Evolutionary conservation across 2,888 invertebrate species (phyloP).

Genomic region (Deroplatys truncata): DNA sequence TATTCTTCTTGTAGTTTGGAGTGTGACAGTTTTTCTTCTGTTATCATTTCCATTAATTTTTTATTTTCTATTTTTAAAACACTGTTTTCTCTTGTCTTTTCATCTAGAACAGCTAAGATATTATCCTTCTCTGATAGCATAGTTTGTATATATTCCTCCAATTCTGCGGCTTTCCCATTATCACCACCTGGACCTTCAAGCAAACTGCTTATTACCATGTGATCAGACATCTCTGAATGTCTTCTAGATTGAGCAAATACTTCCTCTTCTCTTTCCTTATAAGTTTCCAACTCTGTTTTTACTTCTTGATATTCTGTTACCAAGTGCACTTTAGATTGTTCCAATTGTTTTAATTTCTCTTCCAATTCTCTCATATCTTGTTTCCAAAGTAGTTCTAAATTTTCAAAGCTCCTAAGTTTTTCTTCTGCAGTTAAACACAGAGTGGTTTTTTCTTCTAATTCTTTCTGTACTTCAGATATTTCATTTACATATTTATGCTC

Average conservation of each 20-base stretch:
- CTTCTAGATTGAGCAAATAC: background rate
- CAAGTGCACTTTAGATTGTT: background rate
- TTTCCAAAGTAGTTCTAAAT: conserved; percentile 21
- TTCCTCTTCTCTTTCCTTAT: background rate
- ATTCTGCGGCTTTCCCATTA: background rate
- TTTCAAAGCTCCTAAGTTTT: conserved; percentile 4
- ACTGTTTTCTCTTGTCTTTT: conserved; percentile 13
- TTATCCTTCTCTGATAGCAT: background rate
- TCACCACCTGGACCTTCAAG: background rate
- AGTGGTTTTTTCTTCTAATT: background rate
- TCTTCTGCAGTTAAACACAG: background rate
- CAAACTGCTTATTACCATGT: background rate
- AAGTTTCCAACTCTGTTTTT: background rate
- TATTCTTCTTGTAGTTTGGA: background rate
- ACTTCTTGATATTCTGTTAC: background rate
- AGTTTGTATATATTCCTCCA: background rate
- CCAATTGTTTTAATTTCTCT: conserved; percentile 21
- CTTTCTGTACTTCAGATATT: background rate
- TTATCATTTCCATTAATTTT: background rate
- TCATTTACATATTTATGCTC: background rate
- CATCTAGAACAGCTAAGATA: conserved; percentile 4
- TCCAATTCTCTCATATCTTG: conserved; percentile 13
- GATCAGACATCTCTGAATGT: background rate
- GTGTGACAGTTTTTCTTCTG: background rate
- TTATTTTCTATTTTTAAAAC: conserved; percentile 23